A percentile compares a stretch with the other conserved stretches of the same genome.
These are phyloP conservation scores for Amphipoea lucens DNA, from an alignment of 2,888 invertebrate genomes.

Conservation along the genomic window DNA sequence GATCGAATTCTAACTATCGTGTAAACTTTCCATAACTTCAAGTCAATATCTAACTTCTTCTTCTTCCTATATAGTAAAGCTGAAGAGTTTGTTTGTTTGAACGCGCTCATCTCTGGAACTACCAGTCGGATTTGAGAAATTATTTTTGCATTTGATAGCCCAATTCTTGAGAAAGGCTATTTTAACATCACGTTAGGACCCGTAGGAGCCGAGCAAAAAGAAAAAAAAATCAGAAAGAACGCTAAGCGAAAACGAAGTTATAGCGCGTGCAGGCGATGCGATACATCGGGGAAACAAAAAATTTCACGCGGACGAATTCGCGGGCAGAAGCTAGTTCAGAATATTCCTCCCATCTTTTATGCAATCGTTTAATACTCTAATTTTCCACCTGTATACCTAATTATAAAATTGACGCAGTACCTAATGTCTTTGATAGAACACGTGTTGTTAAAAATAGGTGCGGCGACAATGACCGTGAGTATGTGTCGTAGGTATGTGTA, in stretches of 20 bases:
- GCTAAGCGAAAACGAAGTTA: no score
- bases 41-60: not conserved
- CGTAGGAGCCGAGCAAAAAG: no score
- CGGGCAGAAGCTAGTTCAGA: not conserved
- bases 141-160: no score
- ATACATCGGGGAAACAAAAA: no score
- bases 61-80: no score
- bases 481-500: not conserved
- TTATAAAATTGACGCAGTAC: slow-evolving; percentile 45
- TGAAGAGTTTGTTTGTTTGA: no score
- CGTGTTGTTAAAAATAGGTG: slow-evolving; percentile 55
- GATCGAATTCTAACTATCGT: not conserved
- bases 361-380: not conserved
- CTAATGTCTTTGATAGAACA: slow-evolving; percentile 36
- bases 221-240: no score
- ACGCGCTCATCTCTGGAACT: no score
- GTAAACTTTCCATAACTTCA: not conserved
- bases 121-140: no score
- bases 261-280: no score
- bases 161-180: no score
- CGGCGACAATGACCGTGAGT: slow-evolving; percentile 40
- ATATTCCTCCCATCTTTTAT: not conserved
- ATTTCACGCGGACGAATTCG: not conserved
- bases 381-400: slow-evolving; percentile 25
- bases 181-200: no score